Conservation (phyloP, 2,797 vertebrate genomes). For the Onychomys torridus region DNA sequence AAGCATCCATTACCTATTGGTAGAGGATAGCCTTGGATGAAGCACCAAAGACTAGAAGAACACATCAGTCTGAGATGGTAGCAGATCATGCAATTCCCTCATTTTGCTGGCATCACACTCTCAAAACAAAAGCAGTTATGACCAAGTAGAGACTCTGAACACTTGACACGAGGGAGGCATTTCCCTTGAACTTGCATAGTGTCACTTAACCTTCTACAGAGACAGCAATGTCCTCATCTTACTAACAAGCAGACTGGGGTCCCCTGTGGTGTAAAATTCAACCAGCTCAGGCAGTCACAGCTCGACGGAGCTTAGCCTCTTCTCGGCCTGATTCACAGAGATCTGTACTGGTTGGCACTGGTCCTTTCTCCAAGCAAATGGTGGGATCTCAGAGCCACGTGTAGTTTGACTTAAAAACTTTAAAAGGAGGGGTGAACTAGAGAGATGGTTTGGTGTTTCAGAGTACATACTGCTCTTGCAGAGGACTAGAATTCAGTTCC, state of each 20-base stretch:
- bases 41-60: background rate
- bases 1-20: background rate
- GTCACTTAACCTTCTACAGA: background rate
- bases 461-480: background rate
- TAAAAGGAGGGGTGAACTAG: background rate
- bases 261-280: background rate
- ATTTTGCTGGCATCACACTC: background rate
- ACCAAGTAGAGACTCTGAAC: background rate
- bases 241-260: background rate
- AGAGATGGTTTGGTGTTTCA: background rate
- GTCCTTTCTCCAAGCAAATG: background rate
- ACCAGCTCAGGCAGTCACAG: background rate
- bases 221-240: background rate
- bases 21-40: background rate
- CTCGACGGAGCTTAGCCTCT: background rate
- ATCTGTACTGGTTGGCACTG: background rate
- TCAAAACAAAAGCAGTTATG: background rate
- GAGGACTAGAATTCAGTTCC: background rate
- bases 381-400: background rate
- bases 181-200: background rate
- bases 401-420: background rate
- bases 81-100: background rate
- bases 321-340: background rate
- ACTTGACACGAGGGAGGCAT: background rate
- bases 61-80: background rate